Evolutionary conservation across 2,797 vertebrate species (phyloP).

Genomic region (Naso thynnoides): DNA sequence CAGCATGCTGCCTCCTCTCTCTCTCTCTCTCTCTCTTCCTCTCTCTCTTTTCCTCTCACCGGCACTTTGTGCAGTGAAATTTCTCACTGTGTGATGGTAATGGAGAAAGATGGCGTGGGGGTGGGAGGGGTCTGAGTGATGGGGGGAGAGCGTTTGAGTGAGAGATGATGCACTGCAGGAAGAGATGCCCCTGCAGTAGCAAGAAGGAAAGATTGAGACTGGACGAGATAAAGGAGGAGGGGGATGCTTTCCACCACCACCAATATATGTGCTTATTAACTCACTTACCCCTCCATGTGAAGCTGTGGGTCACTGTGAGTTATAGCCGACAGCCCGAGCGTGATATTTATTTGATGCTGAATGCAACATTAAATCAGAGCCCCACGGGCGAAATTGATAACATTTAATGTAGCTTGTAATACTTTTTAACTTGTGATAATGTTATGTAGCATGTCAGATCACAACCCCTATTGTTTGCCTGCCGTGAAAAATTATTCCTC

Average conservation of each 20-base stretch:
- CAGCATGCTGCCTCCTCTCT: conserved; percentile 71
- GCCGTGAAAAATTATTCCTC: conserved; percentile 64
- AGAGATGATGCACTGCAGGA: conserved; percentile 60
- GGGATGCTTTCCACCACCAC: conserved; percentile 24
- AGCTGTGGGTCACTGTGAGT: conserved; percentile 70
- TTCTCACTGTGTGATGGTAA: conserved; percentile 67
- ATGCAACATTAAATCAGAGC: conserved; percentile 75
- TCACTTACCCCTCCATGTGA: conserved; percentile 55
- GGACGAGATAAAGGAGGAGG: conserved; percentile 40
- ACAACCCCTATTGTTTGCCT: conserved; percentile 60
- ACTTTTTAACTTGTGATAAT: conserved; percentile 72
- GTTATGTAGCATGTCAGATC: conserved; percentile 63
- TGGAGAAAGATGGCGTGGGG: conserved; percentile 61
- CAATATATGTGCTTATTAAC: conserved; percentile 66
- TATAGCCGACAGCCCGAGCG: conserved; percentile 53
- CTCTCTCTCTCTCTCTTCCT: conserved; percentile 26
- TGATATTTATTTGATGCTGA: conserved; percentile 80
- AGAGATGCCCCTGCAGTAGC: conserved; percentile 59
- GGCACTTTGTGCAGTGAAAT: conserved; percentile 68
- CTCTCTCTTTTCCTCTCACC: conserved; percentile 46
- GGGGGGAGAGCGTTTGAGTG: conserved; percentile 39
- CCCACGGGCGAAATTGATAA: conserved; percentile 69
- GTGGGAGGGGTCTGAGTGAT: conserved; percentile 49
- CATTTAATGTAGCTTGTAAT: conserved; percentile 72
- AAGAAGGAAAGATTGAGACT: conserved; percentile 49